Conservation (phyloP, 2,888 invertebrate genomes). For the Pristionchus entomophagus region DNA sequence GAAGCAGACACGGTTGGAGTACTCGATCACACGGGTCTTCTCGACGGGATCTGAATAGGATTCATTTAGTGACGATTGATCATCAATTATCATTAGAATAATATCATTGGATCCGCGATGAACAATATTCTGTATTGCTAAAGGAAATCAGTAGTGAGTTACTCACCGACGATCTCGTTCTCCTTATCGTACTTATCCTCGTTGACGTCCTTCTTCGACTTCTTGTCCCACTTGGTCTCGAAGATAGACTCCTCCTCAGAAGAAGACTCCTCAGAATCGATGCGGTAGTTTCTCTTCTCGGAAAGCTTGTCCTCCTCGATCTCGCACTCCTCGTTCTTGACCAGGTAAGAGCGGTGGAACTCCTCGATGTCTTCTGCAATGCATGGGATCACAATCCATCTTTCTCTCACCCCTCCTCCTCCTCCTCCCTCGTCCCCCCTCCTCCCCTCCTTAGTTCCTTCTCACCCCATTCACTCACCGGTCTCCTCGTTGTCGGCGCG, state of each 20-base stretch:
- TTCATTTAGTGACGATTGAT: background rate
- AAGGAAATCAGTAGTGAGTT: no score
- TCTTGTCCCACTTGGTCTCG: slow-evolving; percentile 29
- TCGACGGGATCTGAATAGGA: slow-evolving; percentile 60
- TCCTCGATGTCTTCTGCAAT: slow-evolving; percentile 42
- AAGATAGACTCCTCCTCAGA: background rate
- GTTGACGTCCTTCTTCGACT: slow-evolving; percentile 27
- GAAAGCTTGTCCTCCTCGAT: slow-evolving; percentile 40
- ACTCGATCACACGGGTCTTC: slow-evolving; percentile 66
- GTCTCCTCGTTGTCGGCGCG: slow-evolving; percentile 53
- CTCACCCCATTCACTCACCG: background rate
- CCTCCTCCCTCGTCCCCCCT: no score
- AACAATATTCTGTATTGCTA: background rate
- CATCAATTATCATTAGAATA: background rate
- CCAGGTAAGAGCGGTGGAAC: slow-evolving; percentile 49
- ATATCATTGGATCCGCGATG: no score
- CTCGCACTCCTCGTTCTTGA: slow-evolving; percentile 41
- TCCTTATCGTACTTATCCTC: background rate
- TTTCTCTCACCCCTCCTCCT: no score
- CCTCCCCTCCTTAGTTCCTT: background rate
- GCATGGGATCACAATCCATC: background rate
- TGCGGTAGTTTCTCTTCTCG: slow-evolving; percentile 43
- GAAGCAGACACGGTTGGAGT: slow-evolving; percentile 69
- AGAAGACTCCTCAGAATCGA: background rate
- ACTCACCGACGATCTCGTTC: slow-evolving; percentile 46